Conservation (phyloP, 2,888 invertebrate genomes). For the Yponomeuta plumbellus region DNA sequence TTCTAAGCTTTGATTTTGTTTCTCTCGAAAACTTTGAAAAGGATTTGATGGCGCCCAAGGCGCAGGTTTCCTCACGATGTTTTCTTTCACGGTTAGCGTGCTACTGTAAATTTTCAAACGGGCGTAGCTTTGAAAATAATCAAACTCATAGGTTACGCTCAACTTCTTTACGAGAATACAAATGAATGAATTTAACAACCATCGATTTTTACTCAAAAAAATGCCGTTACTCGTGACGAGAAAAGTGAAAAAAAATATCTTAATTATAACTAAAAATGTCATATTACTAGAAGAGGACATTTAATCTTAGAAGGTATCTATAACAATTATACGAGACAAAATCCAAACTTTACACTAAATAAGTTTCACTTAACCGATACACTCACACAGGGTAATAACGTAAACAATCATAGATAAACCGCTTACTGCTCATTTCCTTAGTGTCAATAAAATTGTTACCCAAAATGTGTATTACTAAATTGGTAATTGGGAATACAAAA, state of each 20-base stretch:
- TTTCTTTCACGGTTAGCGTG: too few relatives aligned
- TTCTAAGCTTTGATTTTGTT: too few relatives aligned
- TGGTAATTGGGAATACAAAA: too few relatives aligned
- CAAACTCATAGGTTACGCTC: too few relatives aligned
- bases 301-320: slow-evolving; percentile 33
- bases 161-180: too few relatives aligned
- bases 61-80: too few relatives aligned
- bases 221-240: slow-evolving; percentile 68
- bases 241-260: slow-evolving; percentile 58
- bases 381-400: slow-evolving; percentile 18
- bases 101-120: too few relatives aligned
- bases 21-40: too few relatives aligned
- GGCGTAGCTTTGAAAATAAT: too few relatives aligned
- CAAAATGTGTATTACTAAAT: too few relatives aligned
- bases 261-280: slow-evolving; percentile 19
- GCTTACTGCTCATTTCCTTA: too few relatives aligned
- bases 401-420: neutral
- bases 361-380: slow-evolving; percentile 45
- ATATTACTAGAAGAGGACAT: slow-evolving; percentile 37
- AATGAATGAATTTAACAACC: slow-evolving; percentile 11
- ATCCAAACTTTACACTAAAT: slow-evolving; percentile 28
- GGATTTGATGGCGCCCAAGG: too few relatives aligned
- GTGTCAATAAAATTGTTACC: neutral
- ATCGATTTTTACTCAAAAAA: slow-evolving; percentile 41
- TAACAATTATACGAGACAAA: slow-evolving; percentile 43